Conservation (phyloP, 2,888 invertebrate genomes). For the Hemistola chrysoprasaria region DNA sequence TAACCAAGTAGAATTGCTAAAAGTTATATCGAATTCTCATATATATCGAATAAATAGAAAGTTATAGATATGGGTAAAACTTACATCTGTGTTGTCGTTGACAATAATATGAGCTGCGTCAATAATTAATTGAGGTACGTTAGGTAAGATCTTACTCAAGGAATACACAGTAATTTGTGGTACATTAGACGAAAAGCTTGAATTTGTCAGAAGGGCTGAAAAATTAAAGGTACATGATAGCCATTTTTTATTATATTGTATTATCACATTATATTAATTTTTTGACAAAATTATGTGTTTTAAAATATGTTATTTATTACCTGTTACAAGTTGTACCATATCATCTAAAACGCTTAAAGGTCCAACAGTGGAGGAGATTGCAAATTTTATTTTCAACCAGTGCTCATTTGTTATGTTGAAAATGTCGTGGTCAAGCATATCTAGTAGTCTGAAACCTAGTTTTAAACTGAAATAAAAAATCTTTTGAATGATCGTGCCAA, state of each 20-base stretch:
- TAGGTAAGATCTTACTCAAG: conserved; percentile 43
- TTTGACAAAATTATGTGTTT: not conserved
- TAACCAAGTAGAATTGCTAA: too few species aligned
- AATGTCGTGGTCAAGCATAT: conserved; percentile 57
- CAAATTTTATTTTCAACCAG: conserved; percentile 59
- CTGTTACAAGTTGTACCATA: conserved; percentile 50
- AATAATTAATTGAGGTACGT: conserved; percentile 50
- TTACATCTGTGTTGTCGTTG: conserved; percentile 53
- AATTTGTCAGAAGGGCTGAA: conserved; percentile 46
- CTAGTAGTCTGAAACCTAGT: conserved; percentile 53
- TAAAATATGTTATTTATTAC: conserved; percentile 42
- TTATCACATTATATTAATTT: not conserved
- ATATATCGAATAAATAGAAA: too few species aligned
- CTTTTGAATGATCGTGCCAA: too few species aligned
- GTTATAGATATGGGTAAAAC: conserved; percentile 25
- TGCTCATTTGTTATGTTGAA: conserved; percentile 48
- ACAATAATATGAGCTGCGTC: conserved; percentile 51
- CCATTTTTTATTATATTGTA: too few species aligned
- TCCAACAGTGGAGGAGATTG: conserved; percentile 40
- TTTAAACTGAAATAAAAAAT: conserved; percentile 53
- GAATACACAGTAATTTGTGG: conserved; percentile 47
- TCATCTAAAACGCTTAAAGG: conserved; percentile 55
- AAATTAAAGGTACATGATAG: too few species aligned
- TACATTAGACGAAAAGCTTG: conserved; percentile 34
- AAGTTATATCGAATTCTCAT: too few species aligned